Evolutionary conservation across 2,797 vertebrate genomes (phyloP).

Genomic region (Scleropages formosus): DNA sequence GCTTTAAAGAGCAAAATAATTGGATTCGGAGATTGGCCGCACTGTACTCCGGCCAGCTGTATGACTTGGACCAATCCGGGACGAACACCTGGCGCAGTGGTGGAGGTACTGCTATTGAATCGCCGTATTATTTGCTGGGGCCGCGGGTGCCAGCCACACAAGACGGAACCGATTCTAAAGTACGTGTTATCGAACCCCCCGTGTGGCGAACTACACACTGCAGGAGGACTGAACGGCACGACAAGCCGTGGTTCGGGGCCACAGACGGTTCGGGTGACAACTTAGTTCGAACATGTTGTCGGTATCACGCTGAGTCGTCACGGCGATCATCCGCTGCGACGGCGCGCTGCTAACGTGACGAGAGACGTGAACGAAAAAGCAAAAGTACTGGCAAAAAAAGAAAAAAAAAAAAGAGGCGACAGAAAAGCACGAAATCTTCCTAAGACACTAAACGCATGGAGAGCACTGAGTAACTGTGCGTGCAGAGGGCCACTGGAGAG

Average conservation of each 20-base stretch:
- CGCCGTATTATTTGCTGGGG: conserved; percentile 36
- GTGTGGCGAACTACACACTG: conserved; percentile 24
- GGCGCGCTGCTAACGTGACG: background rate
- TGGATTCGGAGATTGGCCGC: conserved; percentile 69
- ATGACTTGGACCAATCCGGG: conserved; percentile 47
- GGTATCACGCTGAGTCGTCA: background rate
- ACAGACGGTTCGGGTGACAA: background rate
- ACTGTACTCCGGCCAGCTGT: conserved; percentile 59
- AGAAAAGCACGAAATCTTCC: background rate
- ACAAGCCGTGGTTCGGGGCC: too few relatives aligned
- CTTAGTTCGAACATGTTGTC: background rate
- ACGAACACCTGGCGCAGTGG: conserved; percentile 46
- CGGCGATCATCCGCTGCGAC: background rate
- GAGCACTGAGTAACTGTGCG: conserved; percentile 16
- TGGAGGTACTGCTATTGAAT: conserved; percentile 40
- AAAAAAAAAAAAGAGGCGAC: too few relatives aligned
- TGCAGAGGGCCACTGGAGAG: conserved; percentile 6
- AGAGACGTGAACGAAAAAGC: background rate
- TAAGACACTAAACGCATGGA: conserved; percentile 12
- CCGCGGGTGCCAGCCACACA: conserved; percentile 34
- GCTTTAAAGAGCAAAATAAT: conserved; percentile 74
- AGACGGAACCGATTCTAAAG: conserved; percentile 27
- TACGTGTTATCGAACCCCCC: background rate
- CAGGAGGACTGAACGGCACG: conserved; percentile 16
- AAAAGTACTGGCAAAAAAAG: background rate